Conservation (phyloP, 2,113 vertebrate species). For the Chinchilla lanigera region DNA sequence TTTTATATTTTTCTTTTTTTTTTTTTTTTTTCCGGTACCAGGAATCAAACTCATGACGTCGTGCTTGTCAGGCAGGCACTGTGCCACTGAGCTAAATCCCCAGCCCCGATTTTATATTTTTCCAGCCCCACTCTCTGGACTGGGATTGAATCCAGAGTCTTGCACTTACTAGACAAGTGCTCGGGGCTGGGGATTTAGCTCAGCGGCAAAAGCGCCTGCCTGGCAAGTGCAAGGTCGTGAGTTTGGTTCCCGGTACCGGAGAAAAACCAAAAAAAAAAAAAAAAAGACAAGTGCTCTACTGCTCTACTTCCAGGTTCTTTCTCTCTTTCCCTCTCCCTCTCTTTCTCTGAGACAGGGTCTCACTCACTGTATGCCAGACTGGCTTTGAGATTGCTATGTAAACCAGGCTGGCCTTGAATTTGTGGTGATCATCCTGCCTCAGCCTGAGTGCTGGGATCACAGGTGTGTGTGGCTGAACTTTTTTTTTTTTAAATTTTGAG, state of each 20-base stretch:
- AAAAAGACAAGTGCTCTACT: background rate
- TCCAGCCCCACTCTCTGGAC: background rate
- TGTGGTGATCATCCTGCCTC: background rate
- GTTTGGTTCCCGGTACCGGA: too few relatives aligned
- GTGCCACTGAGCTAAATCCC: too few relatives aligned
- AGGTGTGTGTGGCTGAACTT: background rate
- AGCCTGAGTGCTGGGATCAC: background rate
- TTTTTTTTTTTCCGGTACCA: too few relatives aligned
- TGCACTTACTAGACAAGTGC: too few relatives aligned
- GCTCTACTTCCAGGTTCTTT: background rate
- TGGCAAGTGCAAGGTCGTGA: too few relatives aligned
- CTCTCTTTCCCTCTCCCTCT: background rate
- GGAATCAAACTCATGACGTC: too few relatives aligned
- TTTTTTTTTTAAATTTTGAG: background rate
- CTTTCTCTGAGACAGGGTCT: background rate
- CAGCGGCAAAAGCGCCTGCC: too few relatives aligned
- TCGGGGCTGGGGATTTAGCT: too few relatives aligned
- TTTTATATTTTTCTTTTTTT: background rate
- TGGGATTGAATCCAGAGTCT: background rate
- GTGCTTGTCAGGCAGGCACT: too few relatives aligned
- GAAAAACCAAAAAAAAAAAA: too few relatives aligned
- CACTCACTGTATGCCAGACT: background rate
- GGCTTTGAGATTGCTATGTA: background rate
- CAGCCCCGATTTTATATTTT: too few relatives aligned
- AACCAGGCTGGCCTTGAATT: background rate